Evolutionary conservation across 92 coral and sea anemone genomes (phyloP), one percentile per base, ranked within the genome.

Genomic region (Porites lobata): DNA sequence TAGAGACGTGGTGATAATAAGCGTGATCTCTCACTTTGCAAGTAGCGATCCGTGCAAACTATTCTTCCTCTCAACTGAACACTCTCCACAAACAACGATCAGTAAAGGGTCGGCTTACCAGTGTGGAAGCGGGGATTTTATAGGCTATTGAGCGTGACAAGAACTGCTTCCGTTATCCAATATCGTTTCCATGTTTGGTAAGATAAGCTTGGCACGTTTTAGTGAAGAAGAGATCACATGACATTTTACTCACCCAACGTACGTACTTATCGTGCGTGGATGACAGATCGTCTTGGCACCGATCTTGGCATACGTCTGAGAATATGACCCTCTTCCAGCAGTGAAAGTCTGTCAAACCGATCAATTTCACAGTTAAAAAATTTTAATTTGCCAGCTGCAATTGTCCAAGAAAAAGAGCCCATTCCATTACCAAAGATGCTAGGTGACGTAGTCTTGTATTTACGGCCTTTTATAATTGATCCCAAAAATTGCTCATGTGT

Each of bases 181-280:
- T 54, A 22, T 65, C 62, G 38, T 77, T 8, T 17, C 77, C 86
- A 69, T 81, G 70, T 81, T 69, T 81, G 86, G 86, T 20, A 17
- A 81, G 1, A 52, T 22, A 52, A 50, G 14, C 53, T 6, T 17
- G 19, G 20, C 54, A 19, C 14, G 67, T 12, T 62, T 10, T 61
- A 17, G 69, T 63, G 71, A 7, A 6, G 29, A 17, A 3, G 14
- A 50, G 52, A n/a, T 15, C 58, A 65, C 75, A 79, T 65, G 64
- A 51, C 58, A 50, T 10, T 29, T 50, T 38, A 6, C 77, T 73
- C 58, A 50, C 59, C 29, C 13, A 58, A 58, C 81, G 21, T 13
- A 12, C 18, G 22, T 50, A 10, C 12, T 26, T 6, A 21, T 8
- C 9, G 7, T 32, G 71, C 11, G 12, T 56, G 12, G 61, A 24